Percentiles rank a stretch among this genome's conserved stretches.
Evolutionary conservation across 1,140 invertebrate genomes (phyloP).

Genomic region (Mycetomoellerius zeteki): DNA sequence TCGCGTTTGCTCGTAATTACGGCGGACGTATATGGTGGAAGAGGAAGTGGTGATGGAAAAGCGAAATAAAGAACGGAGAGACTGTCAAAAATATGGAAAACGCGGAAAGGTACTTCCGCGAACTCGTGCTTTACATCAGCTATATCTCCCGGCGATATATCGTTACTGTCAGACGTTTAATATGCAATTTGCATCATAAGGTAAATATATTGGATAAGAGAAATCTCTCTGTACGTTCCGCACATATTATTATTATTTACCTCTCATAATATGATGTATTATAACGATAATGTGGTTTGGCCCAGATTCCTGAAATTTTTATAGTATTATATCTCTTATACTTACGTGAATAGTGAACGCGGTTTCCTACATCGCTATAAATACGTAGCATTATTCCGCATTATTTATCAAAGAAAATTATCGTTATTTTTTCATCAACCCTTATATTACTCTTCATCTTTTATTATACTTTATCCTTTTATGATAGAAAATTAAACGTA

Average conservation of each 20-base stretch:
- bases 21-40: constrained; percentile 24
- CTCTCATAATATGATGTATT: constrained; percentile 16
- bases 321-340: constrained; percentile 13
- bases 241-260: constrained; percentile 24
- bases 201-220: constrained; percentile 24
- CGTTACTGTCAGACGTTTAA: constrained; percentile 31
- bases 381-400: not conserved
- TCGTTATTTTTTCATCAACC: not conserved
- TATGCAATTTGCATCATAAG: constrained; percentile 31
- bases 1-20: constrained; percentile 50
- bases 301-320: constrained; percentile 39
- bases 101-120: not conserved
- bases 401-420: constrained; percentile 4
- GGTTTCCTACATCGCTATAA: not conserved
- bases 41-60: constrained; percentile 12
- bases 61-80: constrained; percentile 6
- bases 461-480: not conserved
- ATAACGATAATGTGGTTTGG: not conserved
- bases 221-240: not conserved
- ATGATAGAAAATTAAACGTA: not conserved
- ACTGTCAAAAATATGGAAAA: constrained; percentile 41
- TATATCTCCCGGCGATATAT: constrained; percentile 18
- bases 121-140: constrained; percentile 1
- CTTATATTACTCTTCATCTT: not conserved
- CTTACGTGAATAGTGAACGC: not conserved